phyloP scores from a whole-genome alignment of 64 coral and sea anemone species.

The Orbicella faveolata region DNA sequence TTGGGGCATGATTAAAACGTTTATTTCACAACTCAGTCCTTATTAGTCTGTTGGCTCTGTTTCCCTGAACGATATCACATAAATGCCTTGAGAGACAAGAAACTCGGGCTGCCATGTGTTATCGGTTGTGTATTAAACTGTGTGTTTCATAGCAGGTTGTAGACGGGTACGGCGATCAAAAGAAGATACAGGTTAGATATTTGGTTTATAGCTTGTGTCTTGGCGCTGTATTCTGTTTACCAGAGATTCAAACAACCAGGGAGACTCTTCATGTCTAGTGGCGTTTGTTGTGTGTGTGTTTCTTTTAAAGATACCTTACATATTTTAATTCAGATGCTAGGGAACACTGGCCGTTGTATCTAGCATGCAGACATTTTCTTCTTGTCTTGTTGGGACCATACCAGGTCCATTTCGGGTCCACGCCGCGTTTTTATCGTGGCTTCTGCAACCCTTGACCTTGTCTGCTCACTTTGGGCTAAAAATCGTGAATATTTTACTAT shows the following conservation, averaged over 20 bases:
- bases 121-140: constrained; percentile 24
- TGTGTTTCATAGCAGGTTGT: constrained; percentile 55
- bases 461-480: background rate
- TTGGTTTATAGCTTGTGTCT: background rate
- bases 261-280: too few relatives aligned
- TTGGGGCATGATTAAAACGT: too few relatives aligned
- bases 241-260: background rate
- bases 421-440: constrained; percentile 20
- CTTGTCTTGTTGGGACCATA: background rate
- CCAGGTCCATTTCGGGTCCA: background rate
- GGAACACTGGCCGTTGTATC: background rate
- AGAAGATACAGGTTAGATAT: constrained; percentile 42
- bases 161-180: constrained; percentile 21
- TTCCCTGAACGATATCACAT: too few relatives aligned
- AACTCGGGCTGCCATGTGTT: too few relatives aligned
- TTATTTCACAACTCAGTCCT: too few relatives aligned
- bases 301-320: too few relatives aligned
- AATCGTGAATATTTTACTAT: background rate
- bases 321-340: background rate
- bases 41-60: too few relatives aligned
- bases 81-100: too few relatives aligned
- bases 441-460: background rate
- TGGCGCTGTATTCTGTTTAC: background rate
- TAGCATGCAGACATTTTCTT: background rate
- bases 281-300: too few relatives aligned